phyloP scores from a whole-genome alignment of 2,888 invertebrate species.

The Crematogaster levior region DNA sequence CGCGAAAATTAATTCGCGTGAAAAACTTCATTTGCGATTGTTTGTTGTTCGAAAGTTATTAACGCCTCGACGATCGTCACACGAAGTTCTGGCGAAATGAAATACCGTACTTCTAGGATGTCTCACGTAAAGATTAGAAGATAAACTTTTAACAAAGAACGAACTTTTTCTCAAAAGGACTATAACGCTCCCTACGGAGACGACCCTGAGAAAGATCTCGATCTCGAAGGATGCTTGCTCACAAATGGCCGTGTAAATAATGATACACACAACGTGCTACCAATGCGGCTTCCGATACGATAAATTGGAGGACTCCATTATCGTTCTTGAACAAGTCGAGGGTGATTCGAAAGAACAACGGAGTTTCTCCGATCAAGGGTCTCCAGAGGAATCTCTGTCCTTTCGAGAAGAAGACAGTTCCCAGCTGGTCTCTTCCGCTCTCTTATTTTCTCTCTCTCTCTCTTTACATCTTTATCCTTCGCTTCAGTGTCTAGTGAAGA shows the following conservation, averaged over 20 bases:
- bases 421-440: conserved; percentile 50
- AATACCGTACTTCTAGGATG: not conserved
- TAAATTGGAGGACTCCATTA: conserved; percentile 66
- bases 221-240: conserved; percentile 23
- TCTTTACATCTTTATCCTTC: conserved; percentile 46
- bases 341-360: conserved; percentile 69
- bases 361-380: conserved; percentile 63
- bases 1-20: not conserved
- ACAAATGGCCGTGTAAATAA: conserved; percentile 42
- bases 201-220: conserved; percentile 10
- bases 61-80: not conserved
- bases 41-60: not conserved
- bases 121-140: conserved; percentile 19
- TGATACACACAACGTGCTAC: conserved; percentile 40
- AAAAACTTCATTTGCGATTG: not conserved
- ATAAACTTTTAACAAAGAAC: not conserved
- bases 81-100: not conserved
- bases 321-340: conserved; percentile 59
- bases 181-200: not conserved
- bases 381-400: conserved; percentile 61
- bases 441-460: conserved; percentile 32
- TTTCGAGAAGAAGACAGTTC: conserved; percentile 55
- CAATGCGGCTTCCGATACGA: conserved; percentile 58
- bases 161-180: conserved; percentile 25
- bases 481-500: conserved; percentile 17